Evolutionary conservation across 2,888 invertebrate species (phyloP).

Genomic region (Diabrotica balteata): DNA sequence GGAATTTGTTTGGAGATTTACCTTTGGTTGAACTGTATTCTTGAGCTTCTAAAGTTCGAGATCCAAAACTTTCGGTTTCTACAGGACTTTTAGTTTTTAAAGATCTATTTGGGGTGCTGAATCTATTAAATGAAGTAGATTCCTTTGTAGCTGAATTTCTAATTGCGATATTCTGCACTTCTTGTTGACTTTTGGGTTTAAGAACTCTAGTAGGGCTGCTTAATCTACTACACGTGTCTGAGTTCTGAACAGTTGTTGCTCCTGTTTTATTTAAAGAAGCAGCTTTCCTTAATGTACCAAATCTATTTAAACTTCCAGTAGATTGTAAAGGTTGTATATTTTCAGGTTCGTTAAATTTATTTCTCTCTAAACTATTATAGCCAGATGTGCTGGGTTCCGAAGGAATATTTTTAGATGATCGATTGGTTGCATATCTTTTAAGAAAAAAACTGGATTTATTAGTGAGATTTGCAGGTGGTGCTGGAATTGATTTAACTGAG

Average conservation of each 20-base stretch:
- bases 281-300: slow-evolving; percentile 14
- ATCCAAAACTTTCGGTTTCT: no score
- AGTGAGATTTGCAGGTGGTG: neutral
- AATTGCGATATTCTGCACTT: neutral
- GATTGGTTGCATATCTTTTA: slow-evolving; percentile 1
- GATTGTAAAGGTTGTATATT: slow-evolving; percentile 1
- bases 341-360: neutral
- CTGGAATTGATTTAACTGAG: neutral
- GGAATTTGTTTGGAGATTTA: slow-evolving; percentile 20
- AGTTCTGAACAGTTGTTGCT: neutral
- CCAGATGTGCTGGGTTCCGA: neutral
- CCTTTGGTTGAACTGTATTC: slow-evolving; percentile 14
- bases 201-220: neutral
- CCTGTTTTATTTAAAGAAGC: slow-evolving; percentile 13
- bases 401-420: neutral
- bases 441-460: slow-evolving; percentile 5
- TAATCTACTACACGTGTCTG: neutral
- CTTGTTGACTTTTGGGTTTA: slow-evolving; percentile 2
- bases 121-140: no score
- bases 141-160: neutral
- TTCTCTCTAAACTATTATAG: no score
- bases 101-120: neutral
- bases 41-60: neutral
- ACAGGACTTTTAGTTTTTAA: neutral
- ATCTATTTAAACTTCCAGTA: neutral